Evolutionary conservation across 2,797 vertebrate species (phyloP).

Genomic region (Falco cherrug): DNA sequence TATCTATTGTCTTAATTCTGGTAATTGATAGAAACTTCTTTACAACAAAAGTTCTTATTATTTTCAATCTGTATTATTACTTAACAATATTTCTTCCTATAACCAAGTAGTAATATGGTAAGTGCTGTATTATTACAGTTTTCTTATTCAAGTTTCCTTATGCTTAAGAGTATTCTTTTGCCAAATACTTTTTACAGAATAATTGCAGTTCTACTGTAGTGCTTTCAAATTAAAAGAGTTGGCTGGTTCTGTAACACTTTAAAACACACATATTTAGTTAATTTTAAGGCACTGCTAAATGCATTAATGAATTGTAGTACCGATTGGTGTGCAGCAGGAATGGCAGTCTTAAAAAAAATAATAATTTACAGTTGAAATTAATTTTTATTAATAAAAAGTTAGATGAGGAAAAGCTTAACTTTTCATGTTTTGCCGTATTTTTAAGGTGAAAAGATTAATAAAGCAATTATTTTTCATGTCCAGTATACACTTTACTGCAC

Average conservation of each 20-base stretch:
- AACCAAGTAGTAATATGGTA: not conserved
- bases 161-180: not conserved
- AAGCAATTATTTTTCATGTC: not conserved
- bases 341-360: not conserved
- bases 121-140: not conserved
- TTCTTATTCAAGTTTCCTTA: not conserved
- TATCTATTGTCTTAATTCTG: not conserved
- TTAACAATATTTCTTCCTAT: not conserved
- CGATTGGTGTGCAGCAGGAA: not conserved
- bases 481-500: not conserved
- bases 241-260: not conserved
- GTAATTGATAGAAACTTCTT: not conserved
- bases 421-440: not conserved
- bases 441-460: not conserved
- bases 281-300: not conserved
- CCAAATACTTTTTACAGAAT: not conserved
- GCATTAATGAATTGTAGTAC: not conserved
- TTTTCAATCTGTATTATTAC: not conserved
- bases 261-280: not conserved
- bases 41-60: not conserved
- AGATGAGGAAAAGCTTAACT: not conserved
- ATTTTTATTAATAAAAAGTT: not conserved
- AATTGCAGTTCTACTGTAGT: not conserved
- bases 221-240: not conserved
- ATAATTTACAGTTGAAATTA: not conserved